A percentile compares a stretch with the other conserved stretches of the same genome.
Evolutionary conservation across 2,113 vertebrate species (phyloP).

Genomic region (Hystrix brachyura): DNA sequence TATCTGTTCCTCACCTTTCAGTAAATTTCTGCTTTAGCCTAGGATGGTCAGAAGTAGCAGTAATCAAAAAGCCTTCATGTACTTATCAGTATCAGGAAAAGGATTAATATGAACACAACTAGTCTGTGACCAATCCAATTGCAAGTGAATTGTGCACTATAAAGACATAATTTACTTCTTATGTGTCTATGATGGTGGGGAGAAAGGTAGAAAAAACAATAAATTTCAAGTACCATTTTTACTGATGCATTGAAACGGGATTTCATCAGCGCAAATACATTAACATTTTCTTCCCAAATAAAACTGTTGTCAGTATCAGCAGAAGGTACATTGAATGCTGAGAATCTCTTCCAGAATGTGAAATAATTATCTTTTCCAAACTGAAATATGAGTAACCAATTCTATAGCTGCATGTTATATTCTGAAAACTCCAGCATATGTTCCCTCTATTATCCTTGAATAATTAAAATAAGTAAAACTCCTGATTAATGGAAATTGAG

Average conservation of each 20-base stretch:
- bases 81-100: slow-evolving; percentile 59
- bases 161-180: slow-evolving; percentile 63
- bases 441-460: background rate
- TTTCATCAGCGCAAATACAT: background rate
- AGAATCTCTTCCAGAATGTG: background rate
- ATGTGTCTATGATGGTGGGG: background rate
- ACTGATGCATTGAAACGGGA: background rate
- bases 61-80: slow-evolving; percentile 66
- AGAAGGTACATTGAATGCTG: background rate
- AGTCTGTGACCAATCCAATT: slow-evolving; percentile 67
- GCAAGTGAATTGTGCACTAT: slow-evolving; percentile 23
- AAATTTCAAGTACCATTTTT: background rate
- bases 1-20: slow-evolving; percentile 51
- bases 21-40: slow-evolving; percentile 46
- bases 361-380: background rate
- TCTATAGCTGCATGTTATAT: background rate
- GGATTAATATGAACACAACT: slow-evolving; percentile 61
- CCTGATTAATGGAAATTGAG: background rate
- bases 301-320: background rate
- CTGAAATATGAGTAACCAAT: background rate
- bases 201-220: background rate
- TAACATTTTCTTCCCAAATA: background rate
- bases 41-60: slow-evolving; percentile 64
- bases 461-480: slow-evolving; percentile 22
- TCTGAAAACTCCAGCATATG: background rate